These are phyloP conservation scores for Pluvialis apricaria DNA, from an alignment of 2,113 vertebrate genomes.

Conservation along the genomic window DNA sequence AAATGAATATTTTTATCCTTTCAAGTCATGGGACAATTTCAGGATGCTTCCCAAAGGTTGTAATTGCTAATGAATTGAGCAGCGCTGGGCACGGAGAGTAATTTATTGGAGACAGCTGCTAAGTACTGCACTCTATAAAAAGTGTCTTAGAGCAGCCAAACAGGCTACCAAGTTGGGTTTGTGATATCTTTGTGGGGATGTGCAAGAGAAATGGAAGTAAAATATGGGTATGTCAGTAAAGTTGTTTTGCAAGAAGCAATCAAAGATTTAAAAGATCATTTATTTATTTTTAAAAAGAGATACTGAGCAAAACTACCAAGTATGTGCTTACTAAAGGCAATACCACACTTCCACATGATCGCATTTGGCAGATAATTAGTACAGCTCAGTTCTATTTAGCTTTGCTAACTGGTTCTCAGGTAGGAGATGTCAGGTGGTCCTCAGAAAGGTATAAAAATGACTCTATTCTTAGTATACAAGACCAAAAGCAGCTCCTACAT, in stretches of 20 bases:
- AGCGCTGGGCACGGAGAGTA: background rate
- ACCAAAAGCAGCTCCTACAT: background rate
- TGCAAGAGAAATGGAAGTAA: background rate
- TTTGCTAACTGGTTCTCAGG: background rate
- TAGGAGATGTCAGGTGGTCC: background rate
- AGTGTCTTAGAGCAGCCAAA: background rate
- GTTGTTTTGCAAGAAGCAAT: background rate
- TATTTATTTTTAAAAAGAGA: background rate
- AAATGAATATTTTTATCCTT: background rate
- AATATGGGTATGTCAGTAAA: background rate
- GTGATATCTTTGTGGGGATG: accelerated
- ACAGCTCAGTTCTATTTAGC: background rate
- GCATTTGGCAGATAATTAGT: background rate
- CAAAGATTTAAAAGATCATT: background rate
- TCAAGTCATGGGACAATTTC: background rate
- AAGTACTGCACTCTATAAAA: background rate
- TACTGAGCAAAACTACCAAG: background rate
- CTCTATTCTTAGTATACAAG: background rate
- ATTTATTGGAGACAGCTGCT: background rate
- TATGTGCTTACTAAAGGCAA: background rate
- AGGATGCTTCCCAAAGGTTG: background rate
- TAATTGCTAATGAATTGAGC: background rate
- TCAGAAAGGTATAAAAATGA: background rate
- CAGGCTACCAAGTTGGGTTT: background rate
- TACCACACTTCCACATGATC: accelerated